Percentiles rank a stretch among this genome's conserved stretches.
Evolutionary conservation across 2,797 vertebrate genomes (phyloP).

Genomic region (Poecilia gillii): DNA sequence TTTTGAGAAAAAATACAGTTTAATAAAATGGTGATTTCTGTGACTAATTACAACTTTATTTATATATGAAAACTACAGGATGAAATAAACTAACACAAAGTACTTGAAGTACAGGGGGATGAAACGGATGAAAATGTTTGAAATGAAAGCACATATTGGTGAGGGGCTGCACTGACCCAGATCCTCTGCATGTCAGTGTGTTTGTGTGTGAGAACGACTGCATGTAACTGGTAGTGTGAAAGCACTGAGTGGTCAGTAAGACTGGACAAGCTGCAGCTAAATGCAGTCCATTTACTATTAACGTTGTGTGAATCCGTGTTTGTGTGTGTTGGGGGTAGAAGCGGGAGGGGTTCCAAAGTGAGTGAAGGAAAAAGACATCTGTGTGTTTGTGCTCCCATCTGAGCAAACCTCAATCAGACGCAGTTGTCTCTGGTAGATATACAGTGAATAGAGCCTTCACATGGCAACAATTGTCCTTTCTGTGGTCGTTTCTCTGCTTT

Average conservation of each 20-base stretch:
- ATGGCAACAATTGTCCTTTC: background rate
- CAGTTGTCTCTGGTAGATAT: background rate
- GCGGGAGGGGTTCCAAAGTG: background rate
- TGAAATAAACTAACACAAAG: background rate
- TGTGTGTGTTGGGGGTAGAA: background rate
- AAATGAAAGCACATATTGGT: background rate
- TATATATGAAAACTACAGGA: background rate
- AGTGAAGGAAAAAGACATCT: background rate
- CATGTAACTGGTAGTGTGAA: background rate
- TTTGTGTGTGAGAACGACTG: background rate
- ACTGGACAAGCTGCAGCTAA: background rate
- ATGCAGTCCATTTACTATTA: background rate
- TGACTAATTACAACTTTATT: background rate
- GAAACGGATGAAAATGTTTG: background rate
- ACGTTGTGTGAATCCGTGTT: background rate
- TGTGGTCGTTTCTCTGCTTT: background rate
- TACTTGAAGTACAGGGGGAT: background rate
- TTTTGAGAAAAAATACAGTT: background rate
- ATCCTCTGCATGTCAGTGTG: background rate
- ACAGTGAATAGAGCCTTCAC: background rate
- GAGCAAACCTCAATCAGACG: background rate
- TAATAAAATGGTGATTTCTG: background rate
- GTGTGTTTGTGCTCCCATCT: background rate
- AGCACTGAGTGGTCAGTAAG: background rate
- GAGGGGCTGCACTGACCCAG: background rate